These are phyloP conservation scores for Pachypeltis micranthus DNA, from an alignment of 1,140 invertebrate genomes.

Conservation along the genomic window DNA sequence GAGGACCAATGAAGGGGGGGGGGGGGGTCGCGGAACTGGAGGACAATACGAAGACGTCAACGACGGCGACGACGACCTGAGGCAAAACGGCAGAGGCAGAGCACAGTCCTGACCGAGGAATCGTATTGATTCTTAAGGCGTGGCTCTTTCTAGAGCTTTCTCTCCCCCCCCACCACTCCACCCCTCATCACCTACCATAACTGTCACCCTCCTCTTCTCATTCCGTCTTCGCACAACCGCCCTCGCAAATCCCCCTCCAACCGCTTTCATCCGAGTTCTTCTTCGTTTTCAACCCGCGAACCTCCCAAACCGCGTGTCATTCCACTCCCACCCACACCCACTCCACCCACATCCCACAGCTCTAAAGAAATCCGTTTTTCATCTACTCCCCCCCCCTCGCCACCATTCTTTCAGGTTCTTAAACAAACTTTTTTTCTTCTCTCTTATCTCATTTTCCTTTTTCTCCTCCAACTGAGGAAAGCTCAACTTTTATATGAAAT, in stretches of 20 bases:
- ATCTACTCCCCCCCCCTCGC: no score
- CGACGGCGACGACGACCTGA: background rate
- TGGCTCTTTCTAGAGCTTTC: slow-evolving; percentile 4
- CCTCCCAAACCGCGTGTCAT: background rate
- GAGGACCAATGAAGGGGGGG: no score
- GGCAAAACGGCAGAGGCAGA: background rate
- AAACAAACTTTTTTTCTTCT: background rate
- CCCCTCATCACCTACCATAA: background rate
- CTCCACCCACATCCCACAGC: no score
- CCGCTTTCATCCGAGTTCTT: background rate
- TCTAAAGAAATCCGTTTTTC: no score
- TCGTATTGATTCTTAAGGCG: slow-evolving; percentile 4
- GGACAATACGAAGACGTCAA: no score
- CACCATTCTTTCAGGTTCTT: no score
- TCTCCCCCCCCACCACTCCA: background rate
- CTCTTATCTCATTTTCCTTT: background rate
- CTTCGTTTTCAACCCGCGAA: background rate
- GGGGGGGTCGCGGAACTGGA: no score
- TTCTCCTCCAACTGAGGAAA: background rate
- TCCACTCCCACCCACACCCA: background rate
- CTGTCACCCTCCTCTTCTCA: background rate
- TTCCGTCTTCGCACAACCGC: background rate
- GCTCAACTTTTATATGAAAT: background rate
- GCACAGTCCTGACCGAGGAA: background rate
- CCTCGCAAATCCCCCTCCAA: background rate